A percentile compares a stretch with the other conserved stretches of the same genome.
Evolutionary conservation across 2,888 invertebrate species (phyloP).

Genomic region (Coecobrya sp.): DNA sequence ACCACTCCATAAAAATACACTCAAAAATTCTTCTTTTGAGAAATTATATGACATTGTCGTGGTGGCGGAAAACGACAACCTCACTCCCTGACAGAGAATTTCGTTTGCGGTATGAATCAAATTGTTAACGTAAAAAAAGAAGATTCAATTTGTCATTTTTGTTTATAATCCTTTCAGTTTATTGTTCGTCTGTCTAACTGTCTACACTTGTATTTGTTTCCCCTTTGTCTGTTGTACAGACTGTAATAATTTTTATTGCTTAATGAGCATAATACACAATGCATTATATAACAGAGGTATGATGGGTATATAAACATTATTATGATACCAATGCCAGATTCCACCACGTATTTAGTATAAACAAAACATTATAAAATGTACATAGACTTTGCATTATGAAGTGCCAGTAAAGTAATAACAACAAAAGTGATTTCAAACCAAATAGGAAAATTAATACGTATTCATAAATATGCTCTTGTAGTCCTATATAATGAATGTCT

Average conservation of each 20-base stretch:
- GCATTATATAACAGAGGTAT: neutral
- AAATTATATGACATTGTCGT: conserved; percentile 57
- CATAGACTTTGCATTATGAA: neutral
- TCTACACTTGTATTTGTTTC: conserved; percentile 59
- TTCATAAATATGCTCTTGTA: conserved; percentile 39
- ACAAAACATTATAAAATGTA: neutral
- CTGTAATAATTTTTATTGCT: conserved; percentile 74
- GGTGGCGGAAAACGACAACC: conserved; percentile 32
- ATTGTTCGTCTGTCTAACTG: conserved; percentile 76
- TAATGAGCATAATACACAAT: conserved; percentile 66
- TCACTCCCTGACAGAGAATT: conserved; percentile 35
- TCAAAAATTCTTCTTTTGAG: neutral
- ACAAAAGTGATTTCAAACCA: neutral
- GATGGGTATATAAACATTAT: neutral
- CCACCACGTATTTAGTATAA: no score
- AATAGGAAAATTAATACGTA: conserved; percentile 36
- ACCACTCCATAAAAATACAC: conserved; percentile 63
- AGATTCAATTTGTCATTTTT: conserved; percentile 80
- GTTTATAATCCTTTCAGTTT: conserved; percentile 78
- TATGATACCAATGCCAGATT: neutral
- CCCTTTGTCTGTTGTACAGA: conserved; percentile 33
- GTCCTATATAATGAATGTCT: neutral
- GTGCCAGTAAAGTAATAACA: conserved; percentile 14
- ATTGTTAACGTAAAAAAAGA: conserved; percentile 64
- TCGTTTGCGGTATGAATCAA: conserved; percentile 29